A percentile compares a stretch with the other conserved stretches of the same genome.
These are phyloP conservation scores for Rhabdornis inornatus DNA, from an alignment of 2,113 vertebrate species.

Conservation along the genomic window DNA sequence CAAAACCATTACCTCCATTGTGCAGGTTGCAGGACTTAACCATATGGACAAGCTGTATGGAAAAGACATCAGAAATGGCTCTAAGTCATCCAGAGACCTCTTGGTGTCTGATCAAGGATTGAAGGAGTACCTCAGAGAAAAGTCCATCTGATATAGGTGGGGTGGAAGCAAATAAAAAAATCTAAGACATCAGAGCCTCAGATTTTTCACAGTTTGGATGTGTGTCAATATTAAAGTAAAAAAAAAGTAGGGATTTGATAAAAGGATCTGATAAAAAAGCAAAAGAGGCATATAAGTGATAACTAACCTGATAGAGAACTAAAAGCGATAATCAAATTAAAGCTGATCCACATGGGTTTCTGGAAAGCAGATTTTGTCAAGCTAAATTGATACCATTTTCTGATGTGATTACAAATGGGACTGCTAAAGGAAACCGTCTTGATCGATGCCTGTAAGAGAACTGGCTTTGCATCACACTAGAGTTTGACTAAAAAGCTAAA, in stretches of 20 bases:
- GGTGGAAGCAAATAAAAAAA: neutral
- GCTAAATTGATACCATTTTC: constrained; percentile 44
- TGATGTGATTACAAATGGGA: constrained; percentile 57
- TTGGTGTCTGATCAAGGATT: neutral
- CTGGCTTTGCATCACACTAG: neutral
- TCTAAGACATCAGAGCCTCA: neutral
- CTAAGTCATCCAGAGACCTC: neutral
- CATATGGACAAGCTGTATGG: neutral
- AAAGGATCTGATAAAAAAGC: constrained; percentile 47
- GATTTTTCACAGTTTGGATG: constrained; percentile 18
- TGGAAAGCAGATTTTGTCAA: constrained; percentile 53
- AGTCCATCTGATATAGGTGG: neutral
- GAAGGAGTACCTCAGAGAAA: neutral
- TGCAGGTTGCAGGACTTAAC: neutral
- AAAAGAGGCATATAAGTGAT: constrained; percentile 10
- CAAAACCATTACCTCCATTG: neutral
- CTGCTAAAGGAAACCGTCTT: constrained; percentile 11
- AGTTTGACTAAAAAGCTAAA: constrained; percentile 18
- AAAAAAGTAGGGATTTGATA: constrained; percentile 40
- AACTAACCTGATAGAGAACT: constrained; percentile 51
- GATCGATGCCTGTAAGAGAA: neutral
- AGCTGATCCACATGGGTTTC: constrained; percentile 16
- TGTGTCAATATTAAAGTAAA: neutral
- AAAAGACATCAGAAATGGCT: neutral
- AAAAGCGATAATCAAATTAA: constrained; percentile 44